These are phyloP conservation scores for Erynnis tages DNA, from an alignment of 2,888 invertebrate species.

Conservation along the genomic window DNA sequence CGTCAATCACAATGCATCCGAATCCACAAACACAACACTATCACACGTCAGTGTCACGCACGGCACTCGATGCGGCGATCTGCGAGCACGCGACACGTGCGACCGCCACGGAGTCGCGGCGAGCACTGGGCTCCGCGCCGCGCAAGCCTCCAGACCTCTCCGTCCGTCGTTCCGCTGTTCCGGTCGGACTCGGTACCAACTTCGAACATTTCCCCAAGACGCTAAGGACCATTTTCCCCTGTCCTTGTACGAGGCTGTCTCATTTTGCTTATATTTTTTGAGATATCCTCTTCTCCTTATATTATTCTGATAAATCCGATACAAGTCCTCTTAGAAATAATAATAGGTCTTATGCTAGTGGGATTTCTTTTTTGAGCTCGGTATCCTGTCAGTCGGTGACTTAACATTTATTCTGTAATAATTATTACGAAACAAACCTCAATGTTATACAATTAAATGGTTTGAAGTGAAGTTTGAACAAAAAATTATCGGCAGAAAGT, in stretches of 20 bases:
- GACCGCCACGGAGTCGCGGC: slow-evolving; percentile 52
- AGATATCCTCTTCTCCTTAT: slow-evolving; percentile 11
- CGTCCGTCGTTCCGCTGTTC: slow-evolving; percentile 49
- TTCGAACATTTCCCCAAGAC: slow-evolving; percentile 38
- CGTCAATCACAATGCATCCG: not conserved
- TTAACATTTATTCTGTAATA: not conserved
- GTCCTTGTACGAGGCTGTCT: slow-evolving; percentile 17
- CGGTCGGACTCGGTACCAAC: slow-evolving; percentile 36
- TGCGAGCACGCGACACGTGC: slow-evolving; percentile 45
- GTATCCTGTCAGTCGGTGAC: not conserved
- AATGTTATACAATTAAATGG: no score
- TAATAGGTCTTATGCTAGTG: slow-evolving; percentile 9
- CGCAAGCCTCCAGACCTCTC: slow-evolving; percentile 64
- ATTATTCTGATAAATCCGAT: slow-evolving; percentile 21
- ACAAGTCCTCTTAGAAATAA: slow-evolving; percentile 16
- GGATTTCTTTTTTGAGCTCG: slow-evolving; percentile 1
- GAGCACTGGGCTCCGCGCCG: slow-evolving; percentile 58
- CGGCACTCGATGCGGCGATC: slow-evolving; percentile 48
- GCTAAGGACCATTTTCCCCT: slow-evolving; percentile 40
- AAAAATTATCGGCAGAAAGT: no score
- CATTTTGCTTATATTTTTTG: slow-evolving; percentile 16
- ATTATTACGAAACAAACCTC: no score
- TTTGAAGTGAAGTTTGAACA: no score
- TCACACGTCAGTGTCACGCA: slow-evolving; percentile 42
- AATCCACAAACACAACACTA: slow-evolving; percentile 1